Evolutionary conservation across 2,797 vertebrate species (phyloP).

Genomic region (Distichodus sexfasciatus): DNA sequence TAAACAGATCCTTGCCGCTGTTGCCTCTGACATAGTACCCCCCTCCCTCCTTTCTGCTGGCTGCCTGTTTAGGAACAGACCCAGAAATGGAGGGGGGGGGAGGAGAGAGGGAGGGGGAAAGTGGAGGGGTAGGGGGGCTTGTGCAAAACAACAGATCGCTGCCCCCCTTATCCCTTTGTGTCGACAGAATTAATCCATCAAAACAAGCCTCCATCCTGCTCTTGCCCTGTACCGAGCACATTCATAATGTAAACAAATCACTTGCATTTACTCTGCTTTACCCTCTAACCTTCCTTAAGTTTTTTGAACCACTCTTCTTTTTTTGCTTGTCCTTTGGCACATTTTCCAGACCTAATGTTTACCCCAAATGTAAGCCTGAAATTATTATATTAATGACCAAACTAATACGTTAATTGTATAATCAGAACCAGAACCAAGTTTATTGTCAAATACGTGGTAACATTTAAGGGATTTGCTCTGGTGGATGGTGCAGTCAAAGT

Average conservation of each 20-base stretch:
- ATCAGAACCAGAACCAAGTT: no score
- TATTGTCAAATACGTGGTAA: no score
- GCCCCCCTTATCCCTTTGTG: conserved; percentile 73
- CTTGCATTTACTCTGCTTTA: background rate
- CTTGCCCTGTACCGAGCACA: conserved; percentile 46
- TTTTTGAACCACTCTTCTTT: background rate
- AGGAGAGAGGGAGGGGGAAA: conserved; percentile 51
- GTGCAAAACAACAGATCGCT: conserved; percentile 71
- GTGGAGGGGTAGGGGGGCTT: conserved; percentile 56
- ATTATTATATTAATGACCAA: no score
- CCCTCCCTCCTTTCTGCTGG: conserved; percentile 14
- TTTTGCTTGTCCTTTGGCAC: no score
- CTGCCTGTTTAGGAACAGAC: conserved; percentile 37
- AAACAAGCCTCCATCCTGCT: conserved; percentile 40
- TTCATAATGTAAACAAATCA: conserved; percentile 60
- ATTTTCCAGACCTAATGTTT: no score
- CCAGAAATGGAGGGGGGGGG: conserved; percentile 16
- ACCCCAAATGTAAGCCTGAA: no score
- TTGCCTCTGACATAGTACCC: conserved; percentile 25
- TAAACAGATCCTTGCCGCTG: conserved; percentile 39
- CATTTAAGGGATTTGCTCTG: no score
- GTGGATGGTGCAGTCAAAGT: no score
- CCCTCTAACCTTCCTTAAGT: background rate
- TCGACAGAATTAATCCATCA: conserved; percentile 67
- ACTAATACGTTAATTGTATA: no score